Percentiles rank a stretch among this genome's conserved stretches.
Evolutionary conservation across 2,797 vertebrate genomes (phyloP).

Genomic region (Melanotaenia boesemani): DNA sequence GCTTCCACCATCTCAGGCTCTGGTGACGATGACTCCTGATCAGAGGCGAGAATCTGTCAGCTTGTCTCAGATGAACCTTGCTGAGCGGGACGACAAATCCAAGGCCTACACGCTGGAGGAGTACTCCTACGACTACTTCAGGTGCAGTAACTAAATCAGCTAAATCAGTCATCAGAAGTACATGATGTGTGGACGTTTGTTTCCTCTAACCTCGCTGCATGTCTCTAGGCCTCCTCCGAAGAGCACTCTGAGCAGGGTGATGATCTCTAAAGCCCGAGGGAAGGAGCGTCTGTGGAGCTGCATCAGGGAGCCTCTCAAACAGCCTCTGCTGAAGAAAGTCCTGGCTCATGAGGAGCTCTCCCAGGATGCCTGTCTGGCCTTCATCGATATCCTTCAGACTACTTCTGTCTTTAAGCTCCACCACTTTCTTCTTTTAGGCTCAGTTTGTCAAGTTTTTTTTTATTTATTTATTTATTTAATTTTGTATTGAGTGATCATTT

Average conservation of each 20-base stretch:
- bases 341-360: conserved; percentile 92
- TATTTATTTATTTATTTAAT: too few relatives aligned
- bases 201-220: neutral
- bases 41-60: conserved; percentile 90
- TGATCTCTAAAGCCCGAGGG: conserved; percentile 92
- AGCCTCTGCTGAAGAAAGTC: conserved; percentile 94
- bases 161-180: too few relatives aligned
- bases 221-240: conserved; percentile 88
- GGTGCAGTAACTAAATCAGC: conserved; percentile 70
- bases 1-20: conserved; percentile 78
- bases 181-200: neutral
- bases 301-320: conserved; percentile 94
- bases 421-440: too few relatives aligned
- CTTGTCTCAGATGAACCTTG: conserved; percentile 81
- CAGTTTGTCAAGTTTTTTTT: too few relatives aligned
- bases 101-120: conserved; percentile 96
- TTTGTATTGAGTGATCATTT: too few relatives aligned
- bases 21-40: conserved; percentile 95
- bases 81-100: conserved; percentile 84
- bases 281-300: conserved; percentile 96
- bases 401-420: neutral
- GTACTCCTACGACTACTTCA: conserved; percentile 96
- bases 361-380: conserved; percentile 94
- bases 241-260: conserved; percentile 93
- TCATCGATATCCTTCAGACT: conserved; percentile 92